These are phyloP conservation scores for Drosophila pruinosa DNA, from an alignment of 1,140 invertebrate species.

Conservation along the genomic window DNA sequence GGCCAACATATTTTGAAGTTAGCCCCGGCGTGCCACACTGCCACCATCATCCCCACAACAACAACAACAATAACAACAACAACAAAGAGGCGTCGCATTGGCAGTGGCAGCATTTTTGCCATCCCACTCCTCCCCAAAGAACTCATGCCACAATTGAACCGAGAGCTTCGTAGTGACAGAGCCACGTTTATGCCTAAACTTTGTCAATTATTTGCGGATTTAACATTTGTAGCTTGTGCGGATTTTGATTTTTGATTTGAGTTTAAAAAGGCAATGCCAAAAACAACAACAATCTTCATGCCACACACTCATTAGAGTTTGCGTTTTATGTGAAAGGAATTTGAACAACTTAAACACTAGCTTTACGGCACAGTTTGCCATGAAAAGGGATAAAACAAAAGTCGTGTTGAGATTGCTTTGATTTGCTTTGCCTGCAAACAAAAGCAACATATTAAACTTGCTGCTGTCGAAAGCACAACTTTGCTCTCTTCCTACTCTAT, in stretches of 20 bases:
- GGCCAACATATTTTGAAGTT: conserved; percentile 80
- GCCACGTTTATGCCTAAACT: conserved; percentile 79
- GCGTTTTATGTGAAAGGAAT: conserved; percentile 21
- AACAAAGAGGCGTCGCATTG: too few relatives aligned
- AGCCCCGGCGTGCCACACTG: conserved; percentile 45
- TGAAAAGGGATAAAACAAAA: neutral
- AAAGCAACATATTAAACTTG: neutral
- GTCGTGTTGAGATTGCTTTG: neutral
- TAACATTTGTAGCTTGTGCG: conserved; percentile 78
- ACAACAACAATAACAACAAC: neutral
- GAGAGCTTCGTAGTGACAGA: conserved; percentile 50
- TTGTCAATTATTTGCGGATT: conserved; percentile 80
- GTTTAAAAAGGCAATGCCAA: conserved; percentile 60
- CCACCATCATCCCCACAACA: conserved; percentile 11
- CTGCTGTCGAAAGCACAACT: neutral
- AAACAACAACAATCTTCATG: conserved; percentile 36
- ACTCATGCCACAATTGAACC: conserved; percentile 31
- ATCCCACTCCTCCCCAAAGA: conserved; percentile 15
- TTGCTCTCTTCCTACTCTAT: neutral
- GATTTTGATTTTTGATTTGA: conserved; percentile 78
- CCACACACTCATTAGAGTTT: conserved; percentile 40
- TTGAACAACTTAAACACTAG: conserved; percentile 4
- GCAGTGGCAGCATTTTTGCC: conserved; percentile 1
- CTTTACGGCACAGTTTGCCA: conserved; percentile 4
- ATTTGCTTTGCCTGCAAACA: neutral